Conservation (phyloP, 2,113 vertebrate species). For the Rhipidura dahli region DNA sequence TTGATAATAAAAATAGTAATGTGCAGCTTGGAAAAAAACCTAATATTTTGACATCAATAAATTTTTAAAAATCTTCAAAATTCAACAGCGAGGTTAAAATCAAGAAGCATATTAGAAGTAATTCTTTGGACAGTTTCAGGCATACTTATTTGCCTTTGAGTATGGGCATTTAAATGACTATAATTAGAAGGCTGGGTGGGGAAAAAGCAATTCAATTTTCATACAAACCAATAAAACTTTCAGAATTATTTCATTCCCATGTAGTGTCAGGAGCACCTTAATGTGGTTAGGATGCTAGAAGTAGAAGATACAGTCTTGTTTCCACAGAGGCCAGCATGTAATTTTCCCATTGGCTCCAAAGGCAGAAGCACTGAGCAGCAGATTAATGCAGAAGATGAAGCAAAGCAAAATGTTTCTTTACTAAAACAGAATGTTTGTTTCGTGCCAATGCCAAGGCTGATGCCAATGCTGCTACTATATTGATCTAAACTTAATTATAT, state of each 20-base stretch:
- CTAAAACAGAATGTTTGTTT: conserved; percentile 27
- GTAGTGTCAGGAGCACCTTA: not conserved
- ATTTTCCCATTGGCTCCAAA: not conserved
- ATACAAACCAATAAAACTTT: not conserved
- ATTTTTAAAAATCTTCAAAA: not conserved
- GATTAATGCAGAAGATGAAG: not conserved
- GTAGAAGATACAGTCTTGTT: not conserved
- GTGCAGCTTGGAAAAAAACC: not conserved
- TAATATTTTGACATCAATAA: not conserved
- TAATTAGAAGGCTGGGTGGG: not conserved
- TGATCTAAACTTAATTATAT: conserved; percentile 22
- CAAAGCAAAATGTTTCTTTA: not conserved
- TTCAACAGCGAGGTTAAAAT: not conserved
- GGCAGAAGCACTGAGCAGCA: not conserved
- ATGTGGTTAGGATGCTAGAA: not conserved
- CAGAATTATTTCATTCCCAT: not conserved
- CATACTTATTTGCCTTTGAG: not conserved
- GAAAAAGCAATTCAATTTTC: not conserved
- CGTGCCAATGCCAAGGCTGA: not conserved
- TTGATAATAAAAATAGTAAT: not conserved
- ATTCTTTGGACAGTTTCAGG: not conserved
- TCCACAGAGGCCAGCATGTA: not conserved
- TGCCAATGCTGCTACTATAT: conserved; percentile 11
- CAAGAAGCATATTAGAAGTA: not conserved
- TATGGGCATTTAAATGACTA: not conserved